These are phyloP conservation scores for Jordanella pulchra DNA, from an alignment of 2,797 vertebrate species.

Conservation along the genomic window DNA sequence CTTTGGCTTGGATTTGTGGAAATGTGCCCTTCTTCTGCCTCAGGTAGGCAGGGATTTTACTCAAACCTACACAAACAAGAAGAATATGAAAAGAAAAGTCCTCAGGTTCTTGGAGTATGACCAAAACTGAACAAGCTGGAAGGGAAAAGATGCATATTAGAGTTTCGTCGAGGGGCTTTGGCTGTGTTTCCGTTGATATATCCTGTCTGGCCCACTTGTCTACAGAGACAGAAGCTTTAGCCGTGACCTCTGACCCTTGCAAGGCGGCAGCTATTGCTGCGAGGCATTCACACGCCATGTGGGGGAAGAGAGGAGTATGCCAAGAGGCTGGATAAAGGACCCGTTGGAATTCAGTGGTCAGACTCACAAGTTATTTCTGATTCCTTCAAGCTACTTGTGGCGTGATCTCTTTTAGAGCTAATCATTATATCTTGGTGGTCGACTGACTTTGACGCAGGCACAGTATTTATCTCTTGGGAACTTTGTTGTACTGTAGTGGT, in stretches of 20 bases:
- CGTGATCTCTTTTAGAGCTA: constrained; percentile 65
- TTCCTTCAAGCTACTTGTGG: constrained; percentile 71
- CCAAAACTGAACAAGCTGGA: constrained; percentile 57
- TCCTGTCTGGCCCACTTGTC: constrained; percentile 77
- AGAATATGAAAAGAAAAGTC: constrained; percentile 66
- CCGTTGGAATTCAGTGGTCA: constrained; percentile 73
- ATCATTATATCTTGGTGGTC: constrained; percentile 74
- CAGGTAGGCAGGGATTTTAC: constrained; percentile 53
- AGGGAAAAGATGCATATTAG: constrained; percentile 60
- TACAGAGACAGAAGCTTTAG: constrained; percentile 73
- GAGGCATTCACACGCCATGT: constrained; percentile 77
- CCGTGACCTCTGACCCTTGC: constrained; percentile 72
- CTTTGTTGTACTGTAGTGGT: constrained; percentile 19
- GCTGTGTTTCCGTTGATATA: constrained; percentile 71
- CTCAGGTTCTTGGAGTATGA: constrained; percentile 48
- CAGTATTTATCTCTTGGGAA: constrained; percentile 44
- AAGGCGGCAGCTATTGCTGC: constrained; percentile 71
- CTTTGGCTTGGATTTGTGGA: constrained; percentile 25
- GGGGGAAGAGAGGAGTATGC: constrained; percentile 46
- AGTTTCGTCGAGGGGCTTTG: constrained; percentile 67
- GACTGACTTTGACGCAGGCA: constrained; percentile 48
- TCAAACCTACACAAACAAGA: constrained; percentile 65
- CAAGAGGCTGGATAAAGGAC: constrained; percentile 70
- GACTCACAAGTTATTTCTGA: constrained; percentile 76
- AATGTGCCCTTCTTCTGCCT: constrained; percentile 43